phyloP scores from a whole-genome alignment of 2,797 vertebrate genomes.

The Sitta carolinensis region DNA sequence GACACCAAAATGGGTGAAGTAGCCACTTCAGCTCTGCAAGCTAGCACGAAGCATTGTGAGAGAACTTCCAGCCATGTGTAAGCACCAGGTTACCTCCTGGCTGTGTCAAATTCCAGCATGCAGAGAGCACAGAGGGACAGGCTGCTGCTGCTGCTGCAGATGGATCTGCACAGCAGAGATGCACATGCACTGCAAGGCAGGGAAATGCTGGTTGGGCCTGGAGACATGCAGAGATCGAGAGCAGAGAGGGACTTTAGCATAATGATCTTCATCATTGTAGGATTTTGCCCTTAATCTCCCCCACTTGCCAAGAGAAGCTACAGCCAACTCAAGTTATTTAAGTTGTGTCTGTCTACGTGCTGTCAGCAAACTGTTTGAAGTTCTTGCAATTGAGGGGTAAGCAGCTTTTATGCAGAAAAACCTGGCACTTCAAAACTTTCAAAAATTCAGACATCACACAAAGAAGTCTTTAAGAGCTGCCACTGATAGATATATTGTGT shows the following conservation, averaged over 20 bases:
- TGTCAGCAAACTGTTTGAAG: conserved; percentile 42
- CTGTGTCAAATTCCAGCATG: background rate
- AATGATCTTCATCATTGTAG: background rate
- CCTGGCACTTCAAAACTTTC: conserved; percentile 4
- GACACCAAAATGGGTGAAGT: background rate
- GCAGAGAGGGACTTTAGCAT: background rate
- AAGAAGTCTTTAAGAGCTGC: conserved; percentile 30
- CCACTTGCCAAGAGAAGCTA: background rate
- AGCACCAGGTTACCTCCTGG: background rate
- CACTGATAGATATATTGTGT: background rate
- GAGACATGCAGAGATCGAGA: background rate
- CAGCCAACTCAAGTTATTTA: background rate
- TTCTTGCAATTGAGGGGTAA: background rate
- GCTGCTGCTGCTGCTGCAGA: background rate
- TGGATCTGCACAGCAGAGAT: background rate
- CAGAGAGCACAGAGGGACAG: background rate
- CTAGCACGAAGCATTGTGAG: background rate
- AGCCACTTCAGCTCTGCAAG: background rate
- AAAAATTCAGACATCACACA: conserved; percentile 3
- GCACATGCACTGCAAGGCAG: background rate
- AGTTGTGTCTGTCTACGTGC: background rate
- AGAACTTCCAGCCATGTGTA: background rate
- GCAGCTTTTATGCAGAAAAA: conserved; percentile 43
- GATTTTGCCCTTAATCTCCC: background rate
- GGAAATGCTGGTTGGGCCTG: accelerated